These are phyloP conservation scores for Epinotia bilunana DNA, from an alignment of 2,888 invertebrate species.

Conservation along the genomic window DNA sequence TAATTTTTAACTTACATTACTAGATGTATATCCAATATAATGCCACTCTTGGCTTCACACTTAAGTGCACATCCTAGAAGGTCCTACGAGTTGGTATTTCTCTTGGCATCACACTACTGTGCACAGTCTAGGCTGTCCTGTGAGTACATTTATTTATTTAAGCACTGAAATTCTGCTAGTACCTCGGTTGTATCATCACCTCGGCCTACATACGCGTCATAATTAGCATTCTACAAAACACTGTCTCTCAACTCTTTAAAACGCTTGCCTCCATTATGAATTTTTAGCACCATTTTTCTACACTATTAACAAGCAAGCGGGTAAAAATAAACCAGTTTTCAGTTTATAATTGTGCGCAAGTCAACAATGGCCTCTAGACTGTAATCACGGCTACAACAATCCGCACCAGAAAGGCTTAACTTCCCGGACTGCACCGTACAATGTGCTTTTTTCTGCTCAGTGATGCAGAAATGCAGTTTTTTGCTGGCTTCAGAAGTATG, in stretches of 20 bases:
- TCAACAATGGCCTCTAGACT: slow-evolving; percentile 24
- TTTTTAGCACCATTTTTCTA: slow-evolving; percentile 16
- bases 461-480: not conserved
- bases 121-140: too few relatives aligned
- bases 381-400: slow-evolving; percentile 12
- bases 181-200: too few relatives aligned
- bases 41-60: too few relatives aligned
- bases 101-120: too few relatives aligned
- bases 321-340: slow-evolving; percentile 22
- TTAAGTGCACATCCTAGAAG: too few relatives aligned
- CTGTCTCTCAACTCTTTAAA: not conserved
- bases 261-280: not conserved
- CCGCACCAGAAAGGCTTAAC: not conserved
- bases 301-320: slow-evolving; percentile 18
- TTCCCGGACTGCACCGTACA: not conserved
- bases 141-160: too few relatives aligned
- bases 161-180: too few relatives aligned
- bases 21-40: too few relatives aligned
- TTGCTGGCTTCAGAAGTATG: slow-evolving; percentile 9
- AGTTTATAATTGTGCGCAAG: slow-evolving; percentile 19
- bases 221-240: not conserved
- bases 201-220: not conserved
- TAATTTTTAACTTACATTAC: too few relatives aligned
- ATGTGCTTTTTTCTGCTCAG: not conserved
- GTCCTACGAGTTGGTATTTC: too few relatives aligned